Conservation (phyloP, 2,113 vertebrate species). For the Herpetotheres cachinnans region DNA sequence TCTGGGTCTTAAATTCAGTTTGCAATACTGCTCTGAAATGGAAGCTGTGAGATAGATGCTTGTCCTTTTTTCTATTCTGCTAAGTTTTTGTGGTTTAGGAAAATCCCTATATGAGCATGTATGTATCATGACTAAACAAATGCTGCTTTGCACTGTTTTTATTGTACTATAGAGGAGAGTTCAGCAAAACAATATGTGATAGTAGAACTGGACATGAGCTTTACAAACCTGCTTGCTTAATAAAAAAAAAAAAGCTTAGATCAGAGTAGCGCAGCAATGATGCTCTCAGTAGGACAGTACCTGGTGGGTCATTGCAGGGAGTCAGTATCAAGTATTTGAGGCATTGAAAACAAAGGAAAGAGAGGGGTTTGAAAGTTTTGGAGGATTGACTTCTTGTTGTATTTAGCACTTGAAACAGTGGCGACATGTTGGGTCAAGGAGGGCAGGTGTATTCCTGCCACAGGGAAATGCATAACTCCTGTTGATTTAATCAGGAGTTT, state of each 20-base stretch:
- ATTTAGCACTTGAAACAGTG: neutral
- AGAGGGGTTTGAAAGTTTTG: neutral
- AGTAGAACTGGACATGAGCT: neutral
- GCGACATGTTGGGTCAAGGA: neutral
- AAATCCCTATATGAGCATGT: neutral
- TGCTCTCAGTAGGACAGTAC: neutral
- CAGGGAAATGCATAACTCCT: neutral
- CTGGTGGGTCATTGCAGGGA: neutral
- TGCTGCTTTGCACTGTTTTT: neutral
- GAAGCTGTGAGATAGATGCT: neutral
- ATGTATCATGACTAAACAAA: neutral
- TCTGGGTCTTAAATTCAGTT: neutral
- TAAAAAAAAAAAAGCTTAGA: neutral
- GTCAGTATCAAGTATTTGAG: neutral
- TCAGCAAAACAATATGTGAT: neutral
- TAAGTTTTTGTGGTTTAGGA: neutral
- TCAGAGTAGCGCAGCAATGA: neutral
- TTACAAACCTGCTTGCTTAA: neutral
- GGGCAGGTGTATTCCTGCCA: neutral
- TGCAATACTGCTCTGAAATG: neutral
- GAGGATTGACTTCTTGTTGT: neutral
- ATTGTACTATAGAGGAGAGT: neutral
- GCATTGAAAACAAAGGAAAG: neutral
- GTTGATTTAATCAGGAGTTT: neutral
- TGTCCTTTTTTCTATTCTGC: neutral